These are phyloP conservation scores for Acipenser oxyrinchus DNA, from an alignment of 2,797 vertebrate species.

Conservation along the genomic window DNA sequence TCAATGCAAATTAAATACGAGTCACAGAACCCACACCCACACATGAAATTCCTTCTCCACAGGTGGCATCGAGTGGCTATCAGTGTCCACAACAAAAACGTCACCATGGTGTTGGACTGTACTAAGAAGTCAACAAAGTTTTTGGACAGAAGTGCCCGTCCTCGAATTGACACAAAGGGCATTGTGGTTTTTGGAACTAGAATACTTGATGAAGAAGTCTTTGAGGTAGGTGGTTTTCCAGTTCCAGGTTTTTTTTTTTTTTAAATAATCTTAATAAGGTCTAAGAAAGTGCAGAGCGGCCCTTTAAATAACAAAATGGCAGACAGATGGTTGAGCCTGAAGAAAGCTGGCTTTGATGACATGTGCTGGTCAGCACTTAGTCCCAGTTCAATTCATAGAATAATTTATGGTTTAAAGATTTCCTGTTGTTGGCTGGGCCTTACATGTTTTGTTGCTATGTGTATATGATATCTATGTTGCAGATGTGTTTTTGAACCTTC, in stretches of 20 bases:
- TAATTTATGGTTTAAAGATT: background rate
- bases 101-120: constrained; percentile 91
- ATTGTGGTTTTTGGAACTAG: constrained; percentile 94
- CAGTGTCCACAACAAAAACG: constrained; percentile 85
- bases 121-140: constrained; percentile 82
- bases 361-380: background rate
- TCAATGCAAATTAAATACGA: too few relatives aligned
- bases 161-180: constrained; percentile 87
- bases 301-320: too few relatives aligned
- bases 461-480: background rate
- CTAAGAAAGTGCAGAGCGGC: too few relatives aligned
- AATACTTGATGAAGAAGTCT: constrained; percentile 95
- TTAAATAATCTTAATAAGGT: too few relatives aligned
- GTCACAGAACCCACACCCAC: too few relatives aligned
- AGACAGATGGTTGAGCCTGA: too few relatives aligned
- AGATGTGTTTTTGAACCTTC: background rate
- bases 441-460: background rate
- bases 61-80: constrained; percentile 95
- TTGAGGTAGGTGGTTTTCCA: constrained; percentile 71
- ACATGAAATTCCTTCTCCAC: constrained; percentile 14
- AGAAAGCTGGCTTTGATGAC: too few relatives aligned
- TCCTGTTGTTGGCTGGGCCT: background rate
- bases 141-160: constrained; percentile 72
- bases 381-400: background rate
- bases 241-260: too few relatives aligned